Evolutionary conservation across 1,140 invertebrate genomes (phyloP), one percentile per base, ranked within the genome.

Genomic region (Tyrophagus putrescentiae): DNA sequence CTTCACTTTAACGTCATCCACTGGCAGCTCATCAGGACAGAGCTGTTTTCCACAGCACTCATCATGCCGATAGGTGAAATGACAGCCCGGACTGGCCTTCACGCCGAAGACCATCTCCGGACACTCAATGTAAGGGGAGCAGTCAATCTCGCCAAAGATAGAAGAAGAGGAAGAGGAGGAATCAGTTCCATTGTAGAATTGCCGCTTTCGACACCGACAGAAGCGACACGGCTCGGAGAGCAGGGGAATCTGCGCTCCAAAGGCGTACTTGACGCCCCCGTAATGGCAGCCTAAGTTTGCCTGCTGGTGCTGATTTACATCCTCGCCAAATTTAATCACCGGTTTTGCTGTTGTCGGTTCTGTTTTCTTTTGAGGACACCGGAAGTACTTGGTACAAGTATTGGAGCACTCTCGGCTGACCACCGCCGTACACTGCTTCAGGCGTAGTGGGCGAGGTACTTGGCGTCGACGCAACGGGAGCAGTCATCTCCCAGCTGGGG

Each of bases 11-110:
- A 27, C 9, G 27, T 54, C 52, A 32, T 23, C 1, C 16, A n/a
- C 27, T 32, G 11, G n/a, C 27, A 21, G 18, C 41, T 25, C 0
- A 33, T 45, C 29, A 18, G n/a, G 52, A 61, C 52, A 45, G 7
- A 58, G 44, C 53, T 45, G 27, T 29, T 25, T 42, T 5, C 27
- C 53, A 31, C 64, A 65, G 36, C 64, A 65, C 11, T 53, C 27
- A 23, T 58, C 36, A 50, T 64, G 56, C 34, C 54, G 34, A 25
- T 65, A 65, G 21, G 62, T 57, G 18, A 62, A 64, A 27, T 64
- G 57, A 29, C 64, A 65, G 6, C 59, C 52, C 3, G 58, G 29
- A 21, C 53, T 50, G 1, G 63, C 23, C 1, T 42, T 42, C 21
- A 61, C 53, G 23, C 60, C 48, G 1, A 58, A 64, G n/a, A 57